Evolutionary conservation across 2,888 invertebrate genomes (phyloP).

Genomic region (Epistrophe eligans): DNA sequence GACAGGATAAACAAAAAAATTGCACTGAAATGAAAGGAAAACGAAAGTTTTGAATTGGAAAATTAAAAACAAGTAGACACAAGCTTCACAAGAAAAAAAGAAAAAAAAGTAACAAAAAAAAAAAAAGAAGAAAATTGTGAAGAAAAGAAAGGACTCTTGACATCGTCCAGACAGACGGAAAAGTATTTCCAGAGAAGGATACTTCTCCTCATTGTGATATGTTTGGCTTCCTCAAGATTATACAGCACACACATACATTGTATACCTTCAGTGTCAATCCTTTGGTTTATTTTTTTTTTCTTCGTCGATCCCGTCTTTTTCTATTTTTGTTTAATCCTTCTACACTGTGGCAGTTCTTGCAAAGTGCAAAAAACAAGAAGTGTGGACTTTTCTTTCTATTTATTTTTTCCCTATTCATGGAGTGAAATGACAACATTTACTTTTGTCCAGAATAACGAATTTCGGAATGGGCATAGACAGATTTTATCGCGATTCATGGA

Average conservation of each 20-base stretch:
- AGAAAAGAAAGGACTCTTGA: conserved; percentile 63
- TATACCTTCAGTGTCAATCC: conserved; percentile 58
- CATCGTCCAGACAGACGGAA: conserved; percentile 67
- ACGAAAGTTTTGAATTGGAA: conserved; percentile 66
- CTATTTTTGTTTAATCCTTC: conserved; percentile 58
- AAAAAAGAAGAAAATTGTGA: neutral
- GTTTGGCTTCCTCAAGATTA: conserved; percentile 69
- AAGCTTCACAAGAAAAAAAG: conserved; percentile 12
- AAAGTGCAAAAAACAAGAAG: conserved; percentile 21
- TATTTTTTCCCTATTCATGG: conserved; percentile 64
- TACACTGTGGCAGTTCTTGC: conserved; percentile 31
- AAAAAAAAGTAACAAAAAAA: neutral
- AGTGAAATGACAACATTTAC: conserved; percentile 71
- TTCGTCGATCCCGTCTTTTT: conserved; percentile 4
- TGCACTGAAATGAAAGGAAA: conserved; percentile 39
- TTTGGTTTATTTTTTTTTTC: conserved; percentile 44
- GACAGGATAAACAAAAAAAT: conserved; percentile 33
- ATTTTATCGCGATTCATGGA: conserved; percentile 50
- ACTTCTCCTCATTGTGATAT: conserved; percentile 52
- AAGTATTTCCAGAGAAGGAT: conserved; percentile 37
- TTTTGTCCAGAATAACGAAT: conserved; percentile 47
- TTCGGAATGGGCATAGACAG: conserved; percentile 3
- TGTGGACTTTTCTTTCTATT: conserved; percentile 62
- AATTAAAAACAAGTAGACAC: conserved; percentile 64
- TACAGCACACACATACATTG: neutral